Base-by-base conservation (phyloP, 2,113 vertebrate species). In the Trichomycterus rosablanca region DNA sequence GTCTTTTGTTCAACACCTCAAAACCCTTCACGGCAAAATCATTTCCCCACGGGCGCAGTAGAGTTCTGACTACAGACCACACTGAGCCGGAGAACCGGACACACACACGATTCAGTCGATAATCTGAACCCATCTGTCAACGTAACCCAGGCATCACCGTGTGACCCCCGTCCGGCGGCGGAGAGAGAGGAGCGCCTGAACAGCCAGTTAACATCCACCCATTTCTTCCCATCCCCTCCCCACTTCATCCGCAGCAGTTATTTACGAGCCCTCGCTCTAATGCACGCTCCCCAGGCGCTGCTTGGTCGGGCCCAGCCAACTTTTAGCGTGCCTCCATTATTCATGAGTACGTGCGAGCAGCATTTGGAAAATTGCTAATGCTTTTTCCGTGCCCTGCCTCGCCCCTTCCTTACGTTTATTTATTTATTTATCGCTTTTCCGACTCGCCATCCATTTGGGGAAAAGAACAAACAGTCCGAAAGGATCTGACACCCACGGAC, bases 321-420 rank as follows among this genome's bases (percentile, higher is more conserved):
- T 65, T 74, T 64, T 71, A 79, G 56, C 35, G 44, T 37, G 68
- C 60, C 66, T 67, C 73, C 65, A 72, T 75, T 75, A 78, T 75
- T 78, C 63, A 76, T 66, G 52, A 67, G 65, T 59, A 66, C 45
- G 67, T 26, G 45, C 66, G 69, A 71, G 63, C 71, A 74, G 78
- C 75, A 81, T 72, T 73, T 59, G 59, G 67, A 74, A 75, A 77
- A 79, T 59, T 24, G 51, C 74, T 80, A 76, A 80, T 73, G 74
- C 71, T 52, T 61, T 53, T 53, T 68, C 59, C 35, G 28, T 16
- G 49, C 37, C 55, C 48, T 34, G 59, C 62, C 55, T 28, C 49
- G 22, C 49, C 62, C 58, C 18, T n/a, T 7, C 11, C 16, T 12
- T 26, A 42, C 73, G 45, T 78, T 77, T 63, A 72, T 76, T 70